Evolutionary conservation across 2,797 vertebrate species (phyloP).

Genomic region (Liparis tanakae): DNA sequence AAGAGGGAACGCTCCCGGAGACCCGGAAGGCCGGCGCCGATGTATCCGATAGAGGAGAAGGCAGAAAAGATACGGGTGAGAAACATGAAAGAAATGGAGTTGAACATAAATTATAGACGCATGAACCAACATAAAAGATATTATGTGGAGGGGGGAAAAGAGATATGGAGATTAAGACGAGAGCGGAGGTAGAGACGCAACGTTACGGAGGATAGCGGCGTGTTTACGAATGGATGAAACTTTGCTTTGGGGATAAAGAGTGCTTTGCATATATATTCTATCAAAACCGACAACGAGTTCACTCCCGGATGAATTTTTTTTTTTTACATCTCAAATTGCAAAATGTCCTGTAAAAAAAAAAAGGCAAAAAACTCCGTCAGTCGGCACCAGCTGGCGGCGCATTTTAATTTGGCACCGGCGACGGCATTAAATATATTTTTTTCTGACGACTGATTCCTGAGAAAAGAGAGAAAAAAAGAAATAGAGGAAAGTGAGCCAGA

Average conservation of each 20-base stretch:
- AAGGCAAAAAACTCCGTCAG: slow-evolving; percentile 28
- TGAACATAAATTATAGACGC: not conserved
- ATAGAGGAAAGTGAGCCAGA: slow-evolving; percentile 53
- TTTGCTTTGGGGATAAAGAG: not conserved
- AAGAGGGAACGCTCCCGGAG: slow-evolving; percentile 29
- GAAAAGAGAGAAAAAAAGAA: slow-evolving; percentile 2
- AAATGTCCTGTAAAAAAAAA: slow-evolving; percentile 29
- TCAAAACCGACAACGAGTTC: not conserved
- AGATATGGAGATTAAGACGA: not conserved
- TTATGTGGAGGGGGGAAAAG: no score
- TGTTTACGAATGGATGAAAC: not conserved
- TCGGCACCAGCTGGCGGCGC: slow-evolving; percentile 59
- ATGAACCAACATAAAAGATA: not conserved
- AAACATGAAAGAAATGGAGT: not conserved
- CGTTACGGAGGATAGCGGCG: not conserved
- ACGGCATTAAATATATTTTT: slow-evolving; percentile 51
- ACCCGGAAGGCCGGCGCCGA: slow-evolving; percentile 3
- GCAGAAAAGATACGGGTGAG: slow-evolving; percentile 13
- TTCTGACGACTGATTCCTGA: slow-evolving; percentile 58
- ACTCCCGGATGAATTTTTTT: slow-evolving; percentile 24
- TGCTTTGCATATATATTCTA: not conserved
- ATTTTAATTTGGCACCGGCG: slow-evolving; percentile 67
- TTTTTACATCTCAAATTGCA: slow-evolving; percentile 29
- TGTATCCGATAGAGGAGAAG: not conserved
- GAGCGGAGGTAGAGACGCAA: not conserved